phyloP scores from a whole-genome alignment of 2,888 invertebrate genomes.

The Petrolisthes manimaculis region DNA sequence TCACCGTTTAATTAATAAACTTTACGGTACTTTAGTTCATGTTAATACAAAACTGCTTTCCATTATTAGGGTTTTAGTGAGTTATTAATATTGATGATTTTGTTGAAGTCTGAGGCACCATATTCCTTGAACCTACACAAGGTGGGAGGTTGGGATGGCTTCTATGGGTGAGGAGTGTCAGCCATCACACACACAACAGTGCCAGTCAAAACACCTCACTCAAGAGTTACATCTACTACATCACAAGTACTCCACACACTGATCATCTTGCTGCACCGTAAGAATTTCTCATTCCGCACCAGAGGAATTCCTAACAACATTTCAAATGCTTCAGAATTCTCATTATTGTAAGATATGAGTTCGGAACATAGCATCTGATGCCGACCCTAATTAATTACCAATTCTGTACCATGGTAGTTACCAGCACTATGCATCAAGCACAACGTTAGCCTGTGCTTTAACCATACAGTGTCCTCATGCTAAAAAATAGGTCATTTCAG shows the following conservation, averaged over 20 bases:
- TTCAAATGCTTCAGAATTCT: no score
- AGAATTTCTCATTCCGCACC: no score
- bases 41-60: background rate
- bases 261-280: background rate
- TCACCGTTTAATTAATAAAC: background rate
- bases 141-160: background rate
- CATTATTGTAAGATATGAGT: no score
- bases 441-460: no score
- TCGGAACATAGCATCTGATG: no score
- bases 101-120: background rate
- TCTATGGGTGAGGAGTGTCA: no score
- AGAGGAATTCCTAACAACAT: no score
- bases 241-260: background rate
- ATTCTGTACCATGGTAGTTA: no score
- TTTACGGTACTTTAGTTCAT: background rate
- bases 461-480: no score
- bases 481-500: no score
- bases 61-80: background rate
- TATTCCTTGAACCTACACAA: background rate
- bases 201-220: background rate
- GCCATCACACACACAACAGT: background rate
- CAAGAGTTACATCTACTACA: background rate
- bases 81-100: background rate
- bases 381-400: no score
- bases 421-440: no score